phyloP scores from a whole-genome alignment of 2,113 vertebrate species.

The Clarias macrocephalus region DNA sequence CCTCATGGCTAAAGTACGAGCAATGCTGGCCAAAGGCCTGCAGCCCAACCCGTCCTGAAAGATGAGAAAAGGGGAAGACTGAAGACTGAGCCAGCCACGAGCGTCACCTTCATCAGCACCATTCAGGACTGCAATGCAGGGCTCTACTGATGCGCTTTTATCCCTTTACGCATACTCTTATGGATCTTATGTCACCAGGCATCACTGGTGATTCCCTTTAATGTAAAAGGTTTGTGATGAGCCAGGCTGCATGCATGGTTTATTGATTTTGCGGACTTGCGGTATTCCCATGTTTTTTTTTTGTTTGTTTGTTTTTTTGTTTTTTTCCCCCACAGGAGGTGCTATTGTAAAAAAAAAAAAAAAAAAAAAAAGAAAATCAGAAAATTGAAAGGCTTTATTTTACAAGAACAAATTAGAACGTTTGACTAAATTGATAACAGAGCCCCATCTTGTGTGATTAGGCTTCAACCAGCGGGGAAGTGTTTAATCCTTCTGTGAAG shows the following conservation, averaged over 20 bases:
- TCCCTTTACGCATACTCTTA: slow-evolving; percentile 28
- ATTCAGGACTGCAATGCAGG: slow-evolving; percentile 48
- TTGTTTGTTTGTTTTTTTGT: too few relatives aligned
- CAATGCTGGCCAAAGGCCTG: slow-evolving; percentile 96
- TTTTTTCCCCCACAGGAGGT: slow-evolving; percentile 28
- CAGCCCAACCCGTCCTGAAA: slow-evolving; percentile 86
- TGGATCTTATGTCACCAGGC: slow-evolving; percentile 28
- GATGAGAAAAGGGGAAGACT: not conserved
- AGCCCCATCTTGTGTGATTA: slow-evolving; percentile 56
- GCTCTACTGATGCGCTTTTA: slow-evolving; percentile 34
- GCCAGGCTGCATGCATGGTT: slow-evolving; percentile 22
- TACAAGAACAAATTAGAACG: slow-evolving; percentile 45
- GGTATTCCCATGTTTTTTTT: not conserved
- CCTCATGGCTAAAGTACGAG: slow-evolving; percentile 98
- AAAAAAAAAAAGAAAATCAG: slow-evolving; percentile 33
- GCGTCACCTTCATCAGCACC: slow-evolving; percentile 54
- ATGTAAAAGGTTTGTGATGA: slow-evolving; percentile 10
- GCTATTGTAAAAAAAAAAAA: slow-evolving; percentile 28
- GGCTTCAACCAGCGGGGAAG: slow-evolving; percentile 52
- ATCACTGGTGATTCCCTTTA: not conserved
- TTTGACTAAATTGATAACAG: slow-evolving; percentile 52
- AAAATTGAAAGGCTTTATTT: slow-evolving; percentile 50
- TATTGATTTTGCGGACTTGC: not conserved
- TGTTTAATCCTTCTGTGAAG: slow-evolving; percentile 76
- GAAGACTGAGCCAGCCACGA: slow-evolving; percentile 5